Base-by-base conservation (phyloP, 2,888 invertebrate genomes). In the Pediacus dermestoides region DNA sequence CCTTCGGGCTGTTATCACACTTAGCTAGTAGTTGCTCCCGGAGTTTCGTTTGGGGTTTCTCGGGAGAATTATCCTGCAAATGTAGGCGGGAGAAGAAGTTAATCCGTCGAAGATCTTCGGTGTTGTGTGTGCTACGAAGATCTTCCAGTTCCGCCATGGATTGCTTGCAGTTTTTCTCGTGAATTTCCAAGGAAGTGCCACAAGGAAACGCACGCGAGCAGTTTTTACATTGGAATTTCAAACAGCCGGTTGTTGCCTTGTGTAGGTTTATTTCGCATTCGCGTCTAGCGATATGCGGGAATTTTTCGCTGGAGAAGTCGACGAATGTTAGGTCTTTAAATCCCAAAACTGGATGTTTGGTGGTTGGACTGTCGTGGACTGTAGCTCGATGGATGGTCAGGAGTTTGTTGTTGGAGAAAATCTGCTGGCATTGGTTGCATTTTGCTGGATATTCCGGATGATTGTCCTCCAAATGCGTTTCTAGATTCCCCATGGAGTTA, bases 51-150 rank as follows among this genome's bases (percentile, higher is more conserved):
- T 54, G 33, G 3, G 50, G 42, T 38, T 63, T 61, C 38, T 60
- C 60, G 0, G 77, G 76, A 0, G 82, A 76, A 50, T 81, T 80
- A 63, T 86, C 85, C 60, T 82, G 82, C 22, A 88, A 74, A 60
- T 88, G 83, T 13, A 91, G 70, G 45, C 85, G 80, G 1, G 87
- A 85, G 60, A 92, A 85, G 64, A 92, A 90, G 52, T 88, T 85
- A 40, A 85, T 84, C 22, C 88, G 75, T 30, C 76, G 73, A 13
- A 80, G 76, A 34, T 78, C 80, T 11, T 79, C 78, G 30, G 71
- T 57, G 21, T 60, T 57, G 8, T 50, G 51, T 2, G 44, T 30
- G 35, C 46, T 51, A 11, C 54, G 54, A 16, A 68, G 67, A 23
- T 70, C 70, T 3, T 71, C 53, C 1, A 66, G 64, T 9, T 39